Evolutionary conservation across 2,888 invertebrate species (phyloP).

Genomic region (Chaetoderma sp.): DNA sequence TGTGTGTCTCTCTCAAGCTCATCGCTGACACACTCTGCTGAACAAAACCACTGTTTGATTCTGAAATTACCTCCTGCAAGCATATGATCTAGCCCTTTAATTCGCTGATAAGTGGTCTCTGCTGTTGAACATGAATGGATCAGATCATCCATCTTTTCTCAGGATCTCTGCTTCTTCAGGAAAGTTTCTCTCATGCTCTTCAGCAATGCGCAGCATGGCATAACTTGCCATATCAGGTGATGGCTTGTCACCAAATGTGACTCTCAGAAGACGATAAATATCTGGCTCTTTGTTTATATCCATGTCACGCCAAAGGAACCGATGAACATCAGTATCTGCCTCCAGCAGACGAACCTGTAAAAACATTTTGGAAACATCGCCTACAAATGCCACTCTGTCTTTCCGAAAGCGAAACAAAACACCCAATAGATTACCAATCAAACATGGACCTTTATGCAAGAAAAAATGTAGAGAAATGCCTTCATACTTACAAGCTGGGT

Average conservation of each 20-base stretch:
- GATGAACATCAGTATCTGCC: not conserved
- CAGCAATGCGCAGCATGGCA: not conserved
- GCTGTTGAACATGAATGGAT: not conserved
- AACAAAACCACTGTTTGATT: conserved; percentile 6
- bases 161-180: not conserved
- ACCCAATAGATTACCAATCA: conserved; percentile 12
- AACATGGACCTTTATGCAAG: conserved; percentile 13
- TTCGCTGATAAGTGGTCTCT: not conserved
- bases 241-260: not conserved
- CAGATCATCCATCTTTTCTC: not conserved
- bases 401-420: conserved; percentile 3
- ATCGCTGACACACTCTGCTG: too few species aligned
- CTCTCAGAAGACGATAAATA: not conserved
- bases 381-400: not conserved
- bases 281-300: not conserved
- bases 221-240: conserved; percentile 4
- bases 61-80: conserved; percentile 8
- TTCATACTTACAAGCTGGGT: conserved; percentile 10
- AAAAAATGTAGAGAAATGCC: too few species aligned
- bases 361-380: conserved; percentile 12
- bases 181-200: not conserved
- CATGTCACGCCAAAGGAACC: conserved; percentile 15
- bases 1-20: too few species aligned
- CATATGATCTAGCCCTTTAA: not conserved
- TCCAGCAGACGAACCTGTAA: not conserved